A percentile compares a stretch with the other conserved stretches of the same genome.
These are phyloP conservation scores for Chlorodrepanis virens DNA, from an alignment of 2,113 vertebrate species.

Conservation along the genomic window DNA sequence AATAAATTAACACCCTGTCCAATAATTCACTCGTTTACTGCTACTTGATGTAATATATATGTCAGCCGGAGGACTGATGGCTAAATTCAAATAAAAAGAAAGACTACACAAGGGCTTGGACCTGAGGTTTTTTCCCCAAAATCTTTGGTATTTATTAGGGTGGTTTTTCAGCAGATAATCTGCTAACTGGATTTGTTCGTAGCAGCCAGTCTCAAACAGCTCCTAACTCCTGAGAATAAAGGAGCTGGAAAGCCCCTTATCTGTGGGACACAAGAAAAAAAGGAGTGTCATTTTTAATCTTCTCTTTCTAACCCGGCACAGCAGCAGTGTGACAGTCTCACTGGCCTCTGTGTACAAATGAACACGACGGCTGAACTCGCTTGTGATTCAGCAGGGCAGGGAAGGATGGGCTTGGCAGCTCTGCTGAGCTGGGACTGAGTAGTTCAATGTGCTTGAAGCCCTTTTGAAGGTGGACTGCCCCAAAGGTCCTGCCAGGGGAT, in stretches of 20 bases:
- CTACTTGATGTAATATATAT: not conserved
- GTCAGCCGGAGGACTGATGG: not conserved
- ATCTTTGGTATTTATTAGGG: not conserved
- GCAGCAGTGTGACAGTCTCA: not conserved
- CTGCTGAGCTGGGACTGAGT: not conserved
- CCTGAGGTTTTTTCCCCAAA: fast-evolving
- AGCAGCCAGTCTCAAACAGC: not conserved
- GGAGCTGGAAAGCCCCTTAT: not conserved
- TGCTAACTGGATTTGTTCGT: not conserved
- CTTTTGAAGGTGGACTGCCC: not conserved
- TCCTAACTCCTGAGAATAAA: not conserved
- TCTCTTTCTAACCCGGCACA: not conserved
- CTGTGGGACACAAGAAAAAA: not conserved
- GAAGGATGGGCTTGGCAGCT: not conserved
- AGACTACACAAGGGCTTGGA: not conserved
- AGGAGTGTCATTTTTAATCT: not conserved
- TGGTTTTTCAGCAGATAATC: not conserved
- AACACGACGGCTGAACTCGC: not conserved
- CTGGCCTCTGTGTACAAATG: not conserved
- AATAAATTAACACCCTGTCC: not conserved
- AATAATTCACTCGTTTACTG: not conserved
- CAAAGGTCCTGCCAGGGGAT: not conserved
- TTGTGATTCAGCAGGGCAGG: not conserved
- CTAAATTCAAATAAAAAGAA: not conserved
- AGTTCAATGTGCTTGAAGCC: not conserved